Evolutionary conservation across 2,797 vertebrate species (phyloP), one percentile per base, ranked within the genome.

Genomic region (Poeciliopsis paucimaculata): DNA sequence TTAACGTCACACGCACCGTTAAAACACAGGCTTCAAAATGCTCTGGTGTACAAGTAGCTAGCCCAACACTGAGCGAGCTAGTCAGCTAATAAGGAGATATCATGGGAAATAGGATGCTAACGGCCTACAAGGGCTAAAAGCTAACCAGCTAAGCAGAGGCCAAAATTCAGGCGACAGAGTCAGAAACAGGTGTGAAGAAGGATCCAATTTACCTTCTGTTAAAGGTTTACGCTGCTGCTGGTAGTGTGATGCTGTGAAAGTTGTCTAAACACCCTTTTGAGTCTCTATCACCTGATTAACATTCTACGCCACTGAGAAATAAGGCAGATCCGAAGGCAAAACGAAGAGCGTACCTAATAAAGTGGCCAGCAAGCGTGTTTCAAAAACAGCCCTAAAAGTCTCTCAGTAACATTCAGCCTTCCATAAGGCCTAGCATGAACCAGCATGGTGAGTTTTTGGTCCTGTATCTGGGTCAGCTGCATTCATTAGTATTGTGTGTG

Each of bases 401-500:
- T 41, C 39, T 28, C 26, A 26, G 34, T 3, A 20, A 11, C 15
- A 31, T 60, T 60, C 26, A 18, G 8, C 28, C 60, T 43, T 20
- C 26, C n/a, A 43, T 18, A 46, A 79, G 49, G 31, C 51, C n/a
- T 34, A 16, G 45, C 4, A 9, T 75, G 51, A 57, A 41, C 73
- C 36, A 43, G 51, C 71, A 72, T 45, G 16, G 46, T 31, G 45
- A 72, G 46, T 49, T 72, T 43, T 36, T 73, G 34, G 46, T 6
- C 6, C 74, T 75, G 74, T 62, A 75, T 75, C 74, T 75, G 74
- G 74, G 74, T 60, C 74, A 75, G 55, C 55, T 46, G 74, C 60
- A 75, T 75, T 75, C 74, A 62, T 75, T 46, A 75, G 28, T 34
- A 45, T 62, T 43, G 53, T 62, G 39, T 75, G 23, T 73, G 18